Evolutionary conservation across 2,888 invertebrate species (phyloP).

Genomic region (Frankliniella fusca): DNA sequence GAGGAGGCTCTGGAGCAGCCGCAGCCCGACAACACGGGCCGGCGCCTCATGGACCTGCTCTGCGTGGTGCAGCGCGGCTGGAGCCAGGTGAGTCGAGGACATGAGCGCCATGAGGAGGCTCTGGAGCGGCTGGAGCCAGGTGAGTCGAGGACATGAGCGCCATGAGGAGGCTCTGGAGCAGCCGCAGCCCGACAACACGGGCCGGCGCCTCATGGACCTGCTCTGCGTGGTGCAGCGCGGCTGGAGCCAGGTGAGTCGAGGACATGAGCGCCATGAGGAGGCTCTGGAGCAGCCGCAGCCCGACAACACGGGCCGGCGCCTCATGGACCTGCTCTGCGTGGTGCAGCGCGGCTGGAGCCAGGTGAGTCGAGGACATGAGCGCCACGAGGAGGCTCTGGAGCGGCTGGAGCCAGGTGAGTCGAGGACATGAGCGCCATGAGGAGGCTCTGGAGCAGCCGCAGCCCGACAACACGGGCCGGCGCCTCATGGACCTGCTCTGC

Average conservation of each 20-base stretch:
- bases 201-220: not conserved
- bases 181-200: not conserved
- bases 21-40: not conserved
- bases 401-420: not conserved
- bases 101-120: not conserved
- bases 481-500: too few relatives aligned
- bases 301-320: not conserved
- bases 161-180: not conserved
- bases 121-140: not conserved
- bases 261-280: not conserved
- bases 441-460: not conserved
- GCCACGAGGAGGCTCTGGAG: not conserved
- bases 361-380: too few relatives aligned
- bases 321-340: too few relatives aligned
- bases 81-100: too few relatives aligned
- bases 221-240: constrained; percentile 12
- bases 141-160: not conserved
- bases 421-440: too few relatives aligned
- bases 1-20: not conserved
- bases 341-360: too few relatives aligned
- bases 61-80: too few relatives aligned
- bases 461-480: not conserved
- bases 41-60: too few relatives aligned
- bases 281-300: not conserved
- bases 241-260: constrained; percentile 2